Evolutionary conservation across 2,113 vertebrate species (phyloP).

Genomic region (Erythrolamprus reginae): DNA sequence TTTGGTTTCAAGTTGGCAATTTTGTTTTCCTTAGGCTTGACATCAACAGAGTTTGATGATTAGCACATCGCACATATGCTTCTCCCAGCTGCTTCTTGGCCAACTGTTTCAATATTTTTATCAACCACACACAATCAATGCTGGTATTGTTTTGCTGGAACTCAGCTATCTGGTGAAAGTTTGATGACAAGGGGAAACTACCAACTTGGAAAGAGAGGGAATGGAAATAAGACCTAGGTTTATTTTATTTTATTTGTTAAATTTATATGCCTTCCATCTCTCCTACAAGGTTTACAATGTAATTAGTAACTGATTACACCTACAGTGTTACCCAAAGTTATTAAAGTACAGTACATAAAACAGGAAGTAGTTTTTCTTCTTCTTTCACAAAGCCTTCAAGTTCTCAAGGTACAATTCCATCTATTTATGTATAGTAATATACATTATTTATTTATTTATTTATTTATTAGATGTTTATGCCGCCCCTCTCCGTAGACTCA

Average conservation of each 20-base stretch:
- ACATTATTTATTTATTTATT: too few species aligned
- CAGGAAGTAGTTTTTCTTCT: neutral
- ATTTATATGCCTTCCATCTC: neutral
- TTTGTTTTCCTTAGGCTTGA: neutral
- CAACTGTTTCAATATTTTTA: slow-evolving; percentile 14
- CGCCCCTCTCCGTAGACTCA: too few species aligned
- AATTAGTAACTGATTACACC: neutral
- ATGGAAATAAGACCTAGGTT: neutral
- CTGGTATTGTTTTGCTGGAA: neutral
- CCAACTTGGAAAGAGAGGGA: neutral
- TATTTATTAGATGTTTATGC: too few species aligned
- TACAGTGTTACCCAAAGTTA: neutral
- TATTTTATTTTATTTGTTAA: neutral
- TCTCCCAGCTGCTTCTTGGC: slow-evolving; percentile 2
- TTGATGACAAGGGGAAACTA: neutral
- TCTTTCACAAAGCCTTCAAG: neutral
- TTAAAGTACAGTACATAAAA: neutral
- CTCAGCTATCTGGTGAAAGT: neutral
- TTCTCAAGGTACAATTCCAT: neutral
- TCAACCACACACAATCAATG: slow-evolving; percentile 1
- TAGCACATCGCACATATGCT: slow-evolving; percentile 10
- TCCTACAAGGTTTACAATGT: neutral
- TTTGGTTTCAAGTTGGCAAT: neutral
- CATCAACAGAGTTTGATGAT: neutral
- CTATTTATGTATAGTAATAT: neutral